A percentile compares a stretch with the other conserved stretches of the same genome.
These are phyloP conservation scores for Petrolisthes cinctipes DNA, from an alignment of 2,888 invertebrate genomes.

Conservation along the genomic window DNA sequence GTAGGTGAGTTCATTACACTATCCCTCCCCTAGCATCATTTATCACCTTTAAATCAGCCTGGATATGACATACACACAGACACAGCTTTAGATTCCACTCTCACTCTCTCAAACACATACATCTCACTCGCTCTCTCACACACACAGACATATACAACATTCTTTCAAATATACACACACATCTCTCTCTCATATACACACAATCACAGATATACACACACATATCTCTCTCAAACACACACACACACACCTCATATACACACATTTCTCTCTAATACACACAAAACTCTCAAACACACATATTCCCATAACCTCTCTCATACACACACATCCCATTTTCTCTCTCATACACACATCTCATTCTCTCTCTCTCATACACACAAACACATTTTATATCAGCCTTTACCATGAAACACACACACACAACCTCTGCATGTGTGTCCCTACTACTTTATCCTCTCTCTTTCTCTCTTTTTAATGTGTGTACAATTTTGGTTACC, in stretches of 20 bases:
- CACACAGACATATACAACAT: no score
- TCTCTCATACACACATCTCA: background rate
- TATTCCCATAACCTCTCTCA: background rate
- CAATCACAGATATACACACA: no score
- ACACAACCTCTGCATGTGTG: background rate
- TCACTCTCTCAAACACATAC: no score
- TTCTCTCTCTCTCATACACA: background rate
- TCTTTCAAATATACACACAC: slow-evolving; percentile 9
- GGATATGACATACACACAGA: no score
- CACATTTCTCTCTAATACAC: background rate
- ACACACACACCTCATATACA: background rate
- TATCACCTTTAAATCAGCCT: no score
- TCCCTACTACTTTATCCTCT: no score
- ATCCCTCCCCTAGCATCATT: background rate
- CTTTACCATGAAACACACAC: background rate
- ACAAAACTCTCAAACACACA: background rate
- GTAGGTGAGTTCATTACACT: background rate
- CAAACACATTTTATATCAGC: background rate
- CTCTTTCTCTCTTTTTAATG: no score
- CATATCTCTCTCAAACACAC: no score
- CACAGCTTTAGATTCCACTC: no score
- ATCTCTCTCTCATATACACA: no score
- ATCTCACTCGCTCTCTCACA: no score
- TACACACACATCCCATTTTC: background rate
- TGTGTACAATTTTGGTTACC: no score